Base-by-base conservation (phyloP, 2,888 invertebrate species). In the Pheosia tremula region DNA sequence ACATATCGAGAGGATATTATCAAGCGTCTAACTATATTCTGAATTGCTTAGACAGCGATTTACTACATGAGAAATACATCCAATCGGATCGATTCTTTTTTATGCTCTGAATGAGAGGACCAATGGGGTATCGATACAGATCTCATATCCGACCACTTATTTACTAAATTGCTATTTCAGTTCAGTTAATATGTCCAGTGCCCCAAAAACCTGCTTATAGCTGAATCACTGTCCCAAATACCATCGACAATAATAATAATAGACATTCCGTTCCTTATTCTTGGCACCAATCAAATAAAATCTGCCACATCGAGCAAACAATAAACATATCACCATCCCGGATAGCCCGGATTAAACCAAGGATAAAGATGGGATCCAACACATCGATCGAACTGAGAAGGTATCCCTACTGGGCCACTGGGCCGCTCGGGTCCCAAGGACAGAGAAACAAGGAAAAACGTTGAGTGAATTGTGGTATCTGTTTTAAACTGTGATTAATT, bases 381-480 rank as follows among this genome's bases (percentile, higher is more conserved):
- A 24, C 9, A 50, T 50, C 50, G 50, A 50, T 50, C 50, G 50
- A 24, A 24, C 24, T 24, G 50, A 24, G 24, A 24, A 50, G 6
- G 24, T 50, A 49, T 49, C n/a, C 49, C n/a, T 49, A 49, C 50
- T 13, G 49, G 5, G 13, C 4, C 7, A 13, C 49, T 13, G 50
- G 24, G 50, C 50, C 50, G 8, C 50, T 50, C 24, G 50, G 50
- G n/a, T 3, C 5, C 5, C 8, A 50, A 50, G 24, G 50, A 50
- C 24, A 24, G 5, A 24, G 50, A 24, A 24, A 9, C 24, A 3
- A 7, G 24, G 13, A 50, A 24, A 50, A 50, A 50, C 24, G 24
- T 24, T 50, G 50, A 50, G 50, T 50, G 50, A 50, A 50, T 24
- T 50, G 50, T 50, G 50, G 50, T 7, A 5, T 50, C 24, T 50